Base-by-base conservation (phyloP, 2,888 invertebrate species). In the Synergus itoensis region DNA sequence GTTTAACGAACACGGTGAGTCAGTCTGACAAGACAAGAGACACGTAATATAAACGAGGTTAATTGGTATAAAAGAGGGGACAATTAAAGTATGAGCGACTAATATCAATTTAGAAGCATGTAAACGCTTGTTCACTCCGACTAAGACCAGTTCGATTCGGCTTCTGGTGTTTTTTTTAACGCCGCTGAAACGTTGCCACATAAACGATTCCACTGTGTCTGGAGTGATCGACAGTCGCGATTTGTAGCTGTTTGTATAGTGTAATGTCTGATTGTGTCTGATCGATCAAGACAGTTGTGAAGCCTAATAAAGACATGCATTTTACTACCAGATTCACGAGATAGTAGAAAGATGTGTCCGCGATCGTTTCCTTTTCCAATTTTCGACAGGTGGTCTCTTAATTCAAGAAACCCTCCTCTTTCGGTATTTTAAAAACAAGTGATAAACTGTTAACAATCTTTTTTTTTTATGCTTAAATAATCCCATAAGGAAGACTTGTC, bases 41-140 rank as follows among this genome's bases (percentile, higher is more conserved):
- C 80, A 81, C 79, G 81, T 80, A 82, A 69, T 84, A 84, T 85
- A 84, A 89, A 87, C 85, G 88, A 88, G 88, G 88, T 88, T 89
- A 88, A 88, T 88, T 87, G 87, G 78, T 84, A 86, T 84, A 84
- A 86, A 86, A 87, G 86, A 83, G 87, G 87, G 85, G 85, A 87
- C 87, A 87, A 88, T 89, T 88, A 85, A 86, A 80, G 81, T 80
- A 60, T 80, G 45, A 43, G 80, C 67, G 41, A 67, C 21, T 79
- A 45, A 67, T 80, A 80, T 77, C 80, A 84, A 78, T 80, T 82
- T 78, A 77, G 79, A 80, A 79, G 45, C 78, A 77, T 79, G 62
- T 75, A 65, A 65, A 77, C 80, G 80, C 78, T 79, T 79, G 86
- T 81, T 83, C 78, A 65, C 83, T 84, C 84, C 81, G 83, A 84